These are phyloP conservation scores for Butorides virescens DNA, from an alignment of 2,113 vertebrate genomes.

Conservation along the genomic window DNA sequence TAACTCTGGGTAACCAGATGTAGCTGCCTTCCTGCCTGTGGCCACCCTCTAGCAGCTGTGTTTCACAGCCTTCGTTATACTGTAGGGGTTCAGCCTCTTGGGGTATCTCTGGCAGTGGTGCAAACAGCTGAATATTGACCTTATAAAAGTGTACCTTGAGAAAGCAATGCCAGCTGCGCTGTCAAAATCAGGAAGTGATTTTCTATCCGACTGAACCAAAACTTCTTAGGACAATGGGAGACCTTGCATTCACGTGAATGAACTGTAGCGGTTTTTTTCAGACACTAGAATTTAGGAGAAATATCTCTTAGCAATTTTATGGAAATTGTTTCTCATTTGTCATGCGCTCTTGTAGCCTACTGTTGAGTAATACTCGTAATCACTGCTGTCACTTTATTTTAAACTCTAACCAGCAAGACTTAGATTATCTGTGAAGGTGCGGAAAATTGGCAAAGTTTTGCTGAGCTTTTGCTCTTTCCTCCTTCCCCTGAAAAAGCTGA, in stretches of 20 bases:
- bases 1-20: neutral
- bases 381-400: neutral
- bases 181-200: constrained; percentile 26
- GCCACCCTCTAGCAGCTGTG: neutral
- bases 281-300: neutral
- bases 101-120: constrained; percentile 19
- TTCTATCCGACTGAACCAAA: neutral
- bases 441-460: neutral
- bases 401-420: neutral
- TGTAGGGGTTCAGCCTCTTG: neutral
- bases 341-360: neutral
- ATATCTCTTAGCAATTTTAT: neutral
- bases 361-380: neutral
- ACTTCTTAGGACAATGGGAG: neutral
- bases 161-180: constrained; percentile 48
- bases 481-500: neutral
- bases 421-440: neutral
- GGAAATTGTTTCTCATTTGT: neutral
- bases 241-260: neutral
- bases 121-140: constrained; percentile 28
- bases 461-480: neutral
- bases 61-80: neutral
- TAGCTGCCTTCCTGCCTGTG: neutral
- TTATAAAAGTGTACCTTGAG: neutral
- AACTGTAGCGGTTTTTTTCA: neutral